Evolutionary conservation across 2,888 invertebrate species (phyloP).

Genomic region (Orthosia gracilis): DNA sequence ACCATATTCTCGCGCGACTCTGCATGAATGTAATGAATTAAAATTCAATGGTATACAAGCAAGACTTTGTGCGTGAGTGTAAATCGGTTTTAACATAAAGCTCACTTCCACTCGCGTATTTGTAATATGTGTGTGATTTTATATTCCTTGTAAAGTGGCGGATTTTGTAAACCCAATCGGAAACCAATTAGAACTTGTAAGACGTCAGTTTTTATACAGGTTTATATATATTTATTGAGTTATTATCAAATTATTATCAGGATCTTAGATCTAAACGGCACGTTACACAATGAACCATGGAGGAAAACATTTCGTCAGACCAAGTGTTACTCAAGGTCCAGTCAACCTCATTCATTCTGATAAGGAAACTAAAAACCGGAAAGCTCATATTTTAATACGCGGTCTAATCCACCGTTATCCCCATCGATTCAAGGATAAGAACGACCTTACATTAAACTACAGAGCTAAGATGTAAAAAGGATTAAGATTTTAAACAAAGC

Average conservation of each 20-base stretch:
- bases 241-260: conserved; percentile 39
- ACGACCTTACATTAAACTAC: conserved; percentile 75
- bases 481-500: conserved; percentile 79
- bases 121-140: conserved; percentile 55
- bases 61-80: conserved; percentile 80
- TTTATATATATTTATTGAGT: conserved; percentile 6
- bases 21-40: conserved; percentile 90
- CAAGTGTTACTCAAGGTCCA: conserved; percentile 79
- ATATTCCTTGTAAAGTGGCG: conserved; percentile 48
- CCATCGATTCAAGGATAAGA: conserved; percentile 79
- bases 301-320: conserved; percentile 81
- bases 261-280: conserved; percentile 52
- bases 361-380: conserved; percentile 77
- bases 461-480: conserved; percentile 72
- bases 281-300: conserved; percentile 75
- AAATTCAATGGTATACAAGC: conserved; percentile 86
- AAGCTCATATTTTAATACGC: conserved; percentile 70
- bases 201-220: conserved; percentile 22
- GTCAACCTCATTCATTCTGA: conserved; percentile 75
- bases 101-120: conserved; percentile 72
- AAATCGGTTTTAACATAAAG: conserved; percentile 80
- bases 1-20: conserved; percentile 90
- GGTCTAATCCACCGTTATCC: conserved; percentile 72
- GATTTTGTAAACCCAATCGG: conserved; percentile 54
- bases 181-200: conserved; percentile 70